Evolutionary conservation across 1,140 invertebrate genomes (phyloP).

Genomic region (Zaprionus ghesquierei): DNA sequence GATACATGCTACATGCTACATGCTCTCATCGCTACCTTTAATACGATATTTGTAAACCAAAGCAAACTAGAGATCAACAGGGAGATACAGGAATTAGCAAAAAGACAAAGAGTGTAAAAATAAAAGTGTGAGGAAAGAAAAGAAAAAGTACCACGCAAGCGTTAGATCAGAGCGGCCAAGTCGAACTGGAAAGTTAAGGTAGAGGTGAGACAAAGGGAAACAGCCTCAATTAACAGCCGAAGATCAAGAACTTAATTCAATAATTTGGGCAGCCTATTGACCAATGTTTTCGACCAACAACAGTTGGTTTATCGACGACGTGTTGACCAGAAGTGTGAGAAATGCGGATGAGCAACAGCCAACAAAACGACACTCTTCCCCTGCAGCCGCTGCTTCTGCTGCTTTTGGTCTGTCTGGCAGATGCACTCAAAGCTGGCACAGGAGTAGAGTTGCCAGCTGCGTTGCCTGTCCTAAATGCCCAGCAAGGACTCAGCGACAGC

Average conservation of each 20-base stretch:
- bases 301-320: slow-evolving; percentile 58
- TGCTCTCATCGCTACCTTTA: too few species aligned
- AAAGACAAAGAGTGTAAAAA: slow-evolving; percentile 70
- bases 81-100: too few species aligned
- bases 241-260: slow-evolving; percentile 29
- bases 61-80: too few species aligned
- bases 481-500: slow-evolving; percentile 9
- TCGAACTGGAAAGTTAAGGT: slow-evolving; percentile 52
- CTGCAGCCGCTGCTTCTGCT: neutral
- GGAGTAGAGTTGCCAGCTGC: slow-evolving; percentile 37
- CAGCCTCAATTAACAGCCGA: slow-evolving; percentile 62
- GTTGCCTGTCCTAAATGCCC: slow-evolving; percentile 28
- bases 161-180: slow-evolving; percentile 43
- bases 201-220: neutral
- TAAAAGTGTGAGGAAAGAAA: slow-evolving; percentile 47
- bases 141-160: slow-evolving; percentile 40
- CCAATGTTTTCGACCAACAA: slow-evolving; percentile 19
- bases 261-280: slow-evolving; percentile 27
- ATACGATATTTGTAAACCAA: too few species aligned
- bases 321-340: slow-evolving; percentile 48
- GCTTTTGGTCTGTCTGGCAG: slow-evolving; percentile 5
- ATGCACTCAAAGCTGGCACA: slow-evolving; percentile 38
- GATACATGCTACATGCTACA: too few species aligned
- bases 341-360: slow-evolving; percentile 51
- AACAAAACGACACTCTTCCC: slow-evolving; percentile 7